Conservation (phyloP, 2,797 vertebrate species). For the Acipenser ruthenus region DNA sequence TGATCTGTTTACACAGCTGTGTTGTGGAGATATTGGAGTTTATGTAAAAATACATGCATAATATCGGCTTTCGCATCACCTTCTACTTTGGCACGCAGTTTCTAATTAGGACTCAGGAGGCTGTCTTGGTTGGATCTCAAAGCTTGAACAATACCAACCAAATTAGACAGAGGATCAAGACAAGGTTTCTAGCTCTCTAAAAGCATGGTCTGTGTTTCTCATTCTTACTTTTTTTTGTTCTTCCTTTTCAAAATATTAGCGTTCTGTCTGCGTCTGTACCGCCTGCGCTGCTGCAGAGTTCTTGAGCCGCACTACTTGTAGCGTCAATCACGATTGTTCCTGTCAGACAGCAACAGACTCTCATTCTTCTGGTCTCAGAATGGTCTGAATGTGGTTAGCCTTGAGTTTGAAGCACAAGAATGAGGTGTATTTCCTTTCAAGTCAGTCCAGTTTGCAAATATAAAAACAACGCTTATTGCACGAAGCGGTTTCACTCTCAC, state of each 20-base stretch:
- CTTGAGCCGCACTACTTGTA: not conserved
- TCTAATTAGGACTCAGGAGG: too few species aligned
- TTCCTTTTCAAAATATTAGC: constrained; percentile 21
- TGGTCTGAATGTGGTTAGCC: constrained; percentile 1
- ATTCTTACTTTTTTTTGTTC: not conserved
- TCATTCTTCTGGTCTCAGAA: not conserved
- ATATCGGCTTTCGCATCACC: too few species aligned
- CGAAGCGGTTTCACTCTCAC: not conserved
- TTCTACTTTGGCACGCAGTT: too few species aligned
- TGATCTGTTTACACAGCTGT: too few species aligned
- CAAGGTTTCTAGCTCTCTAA: not conserved
- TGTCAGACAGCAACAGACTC: constrained; percentile 3
- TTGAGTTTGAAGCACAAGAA: not conserved
- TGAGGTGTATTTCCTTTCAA: constrained; percentile 14
- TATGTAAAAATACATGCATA: too few species aligned
- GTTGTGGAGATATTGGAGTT: too few species aligned
- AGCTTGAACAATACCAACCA: too few species aligned
- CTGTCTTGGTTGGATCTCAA: too few species aligned
- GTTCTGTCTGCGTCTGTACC: constrained; percentile 15
- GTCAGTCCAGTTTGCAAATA: constrained; percentile 2
- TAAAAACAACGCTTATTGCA: not conserved
- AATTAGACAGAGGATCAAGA: not conserved
- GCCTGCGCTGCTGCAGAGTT: not conserved
- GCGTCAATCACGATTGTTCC: constrained; percentile 5
- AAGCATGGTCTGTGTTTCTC: not conserved